Evolutionary conservation across 2,797 vertebrate genomes (phyloP).

Genomic region (Argyrosomus regius): DNA sequence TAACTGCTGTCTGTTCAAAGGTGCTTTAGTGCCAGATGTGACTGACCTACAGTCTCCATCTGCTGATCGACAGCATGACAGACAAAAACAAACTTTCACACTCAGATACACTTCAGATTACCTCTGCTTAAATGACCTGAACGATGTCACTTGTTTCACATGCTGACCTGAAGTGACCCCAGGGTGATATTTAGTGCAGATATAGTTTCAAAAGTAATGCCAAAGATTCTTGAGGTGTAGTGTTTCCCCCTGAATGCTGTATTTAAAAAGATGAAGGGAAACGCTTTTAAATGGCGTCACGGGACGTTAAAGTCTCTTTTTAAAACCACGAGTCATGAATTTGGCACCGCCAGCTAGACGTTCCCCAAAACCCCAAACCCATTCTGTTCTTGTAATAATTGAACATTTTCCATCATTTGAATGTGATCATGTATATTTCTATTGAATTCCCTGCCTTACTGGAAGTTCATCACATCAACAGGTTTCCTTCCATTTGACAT

Average conservation of each 20-base stretch:
- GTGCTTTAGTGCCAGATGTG: not conserved
- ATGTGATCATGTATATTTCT: not conserved
- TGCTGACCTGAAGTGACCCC: not conserved
- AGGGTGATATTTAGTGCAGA: not conserved
- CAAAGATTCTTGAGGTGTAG: conserved; percentile 60
- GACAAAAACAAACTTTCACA: not conserved
- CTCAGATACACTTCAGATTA: not conserved
- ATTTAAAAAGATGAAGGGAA: conserved; percentile 11
- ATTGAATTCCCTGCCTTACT: not conserved
- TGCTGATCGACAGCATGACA: not conserved
- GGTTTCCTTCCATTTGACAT: conserved; percentile 21
- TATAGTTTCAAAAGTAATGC: conserved; percentile 22
- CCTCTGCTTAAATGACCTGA: not conserved
- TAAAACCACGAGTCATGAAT: conserved; percentile 3
- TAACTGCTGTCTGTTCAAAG: not conserved
- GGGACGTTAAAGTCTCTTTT: not conserved
- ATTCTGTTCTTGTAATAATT: not conserved
- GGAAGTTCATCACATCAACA: conserved; percentile 3
- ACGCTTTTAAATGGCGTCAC: not conserved
- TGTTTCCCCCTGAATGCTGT: conserved; percentile 12
- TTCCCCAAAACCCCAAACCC: not conserved
- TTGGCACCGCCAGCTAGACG: not conserved
- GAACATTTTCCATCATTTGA: not conserved
- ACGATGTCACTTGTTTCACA: not conserved
- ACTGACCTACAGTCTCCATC: not conserved